phyloP scores from a whole-genome alignment of 2,797 vertebrate species.

The Cyclopterus lumpus region DNA sequence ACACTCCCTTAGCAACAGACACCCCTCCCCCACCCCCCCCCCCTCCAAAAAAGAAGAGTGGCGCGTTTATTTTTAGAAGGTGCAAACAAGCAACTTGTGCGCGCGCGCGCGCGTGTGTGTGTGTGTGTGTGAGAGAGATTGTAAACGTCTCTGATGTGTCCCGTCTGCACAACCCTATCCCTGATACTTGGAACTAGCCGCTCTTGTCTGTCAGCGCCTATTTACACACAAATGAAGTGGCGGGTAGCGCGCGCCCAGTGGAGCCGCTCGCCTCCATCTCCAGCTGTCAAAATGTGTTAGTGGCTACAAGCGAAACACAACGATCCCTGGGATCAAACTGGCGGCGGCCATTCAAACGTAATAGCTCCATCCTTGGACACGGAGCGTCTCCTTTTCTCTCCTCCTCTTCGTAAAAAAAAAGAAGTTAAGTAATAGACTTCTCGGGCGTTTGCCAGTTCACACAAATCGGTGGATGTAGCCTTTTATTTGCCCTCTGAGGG shows the following conservation, averaged over 20 bases:
- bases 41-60: slow-evolving; percentile 22
- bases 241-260: slow-evolving; percentile 61
- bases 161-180: slow-evolving; percentile 74
- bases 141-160: slow-evolving; percentile 77
- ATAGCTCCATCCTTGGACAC: slow-evolving; percentile 76
- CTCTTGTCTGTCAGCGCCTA: slow-evolving; percentile 77
- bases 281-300: slow-evolving; percentile 80
- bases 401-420: slow-evolving; percentile 13
- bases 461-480: slow-evolving; percentile 67
- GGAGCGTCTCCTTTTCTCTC: slow-evolving; percentile 41
- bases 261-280: slow-evolving; percentile 76
- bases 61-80: slow-evolving; percentile 78
- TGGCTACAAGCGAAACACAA: slow-evolving; percentile 72
- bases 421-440: slow-evolving; percentile 78
- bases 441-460: slow-evolving; percentile 68
- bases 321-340: slow-evolving; percentile 71
- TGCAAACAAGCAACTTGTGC: slow-evolving; percentile 63
- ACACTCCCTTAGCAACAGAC: slow-evolving; percentile 76
- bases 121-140: slow-evolving; percentile 35
- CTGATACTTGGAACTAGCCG: slow-evolving; percentile 77
- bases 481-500: slow-evolving; percentile 71
- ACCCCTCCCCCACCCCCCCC: slow-evolving; percentile 4
- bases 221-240: slow-evolving; percentile 82
- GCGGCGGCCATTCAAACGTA: slow-evolving; percentile 64
- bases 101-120: not conserved